phyloP scores from a whole-genome alignment of 2,797 vertebrate genomes.

The Mionectes olivaceus region DNA sequence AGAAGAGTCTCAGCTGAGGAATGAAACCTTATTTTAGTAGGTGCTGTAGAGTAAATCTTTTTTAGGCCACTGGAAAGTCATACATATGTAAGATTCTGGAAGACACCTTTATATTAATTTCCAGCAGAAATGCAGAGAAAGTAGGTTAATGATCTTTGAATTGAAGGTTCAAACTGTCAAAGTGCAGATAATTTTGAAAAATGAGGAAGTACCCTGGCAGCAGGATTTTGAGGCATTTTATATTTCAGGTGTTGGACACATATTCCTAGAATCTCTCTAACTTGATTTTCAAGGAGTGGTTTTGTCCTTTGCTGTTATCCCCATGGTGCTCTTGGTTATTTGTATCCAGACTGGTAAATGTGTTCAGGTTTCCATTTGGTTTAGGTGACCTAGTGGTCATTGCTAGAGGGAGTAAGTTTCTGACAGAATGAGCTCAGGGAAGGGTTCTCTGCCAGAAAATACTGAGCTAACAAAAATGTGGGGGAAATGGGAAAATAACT shows the following conservation, averaged over 20 bases:
- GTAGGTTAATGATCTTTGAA: not conserved
- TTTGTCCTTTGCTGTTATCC: not conserved
- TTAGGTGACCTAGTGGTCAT: not conserved
- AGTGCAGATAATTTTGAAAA: not conserved
- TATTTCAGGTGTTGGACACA: not conserved
- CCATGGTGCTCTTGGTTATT: not conserved
- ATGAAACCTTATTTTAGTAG: slow-evolving; percentile 51
- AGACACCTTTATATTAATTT: not conserved
- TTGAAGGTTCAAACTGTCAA: not conserved
- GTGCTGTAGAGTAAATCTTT: slow-evolving; percentile 1
- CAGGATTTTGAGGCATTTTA: not conserved
- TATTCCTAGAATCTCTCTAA: not conserved
- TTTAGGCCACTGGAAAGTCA: not conserved
- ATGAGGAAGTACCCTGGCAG: not conserved
- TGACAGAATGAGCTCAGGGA: not conserved
- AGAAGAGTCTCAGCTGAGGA: slow-evolving; percentile 17
- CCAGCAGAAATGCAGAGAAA: not conserved
- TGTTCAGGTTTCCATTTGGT: not conserved
- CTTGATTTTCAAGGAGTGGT: not conserved
- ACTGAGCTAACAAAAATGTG: not conserved
- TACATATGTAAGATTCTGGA: not conserved
- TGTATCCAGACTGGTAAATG: not conserved
- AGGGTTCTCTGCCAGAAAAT: not conserved
- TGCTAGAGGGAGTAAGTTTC: not conserved
- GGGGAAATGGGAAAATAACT: not conserved